Conservation (phyloP, 2,113 vertebrate species). For the Cephalopterus ornatus region DNA sequence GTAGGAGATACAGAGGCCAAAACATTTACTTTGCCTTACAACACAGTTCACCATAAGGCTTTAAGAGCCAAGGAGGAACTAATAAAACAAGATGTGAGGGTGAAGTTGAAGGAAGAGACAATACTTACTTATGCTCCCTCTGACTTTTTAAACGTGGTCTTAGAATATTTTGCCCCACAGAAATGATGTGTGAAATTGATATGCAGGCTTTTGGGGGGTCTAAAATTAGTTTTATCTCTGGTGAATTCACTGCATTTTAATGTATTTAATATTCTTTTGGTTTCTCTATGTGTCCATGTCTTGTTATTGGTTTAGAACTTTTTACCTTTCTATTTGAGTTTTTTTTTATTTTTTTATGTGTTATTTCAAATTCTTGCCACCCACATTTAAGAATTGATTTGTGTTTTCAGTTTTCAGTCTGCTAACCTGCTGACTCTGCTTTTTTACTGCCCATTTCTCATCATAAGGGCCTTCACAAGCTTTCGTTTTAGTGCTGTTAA, state of each 20-base stretch:
- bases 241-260: neutral
- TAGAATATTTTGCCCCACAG: neutral
- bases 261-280: neutral
- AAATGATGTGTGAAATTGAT: neutral
- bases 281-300: neutral
- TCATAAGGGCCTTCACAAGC: neutral
- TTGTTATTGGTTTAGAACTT: neutral
- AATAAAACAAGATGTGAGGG: neutral
- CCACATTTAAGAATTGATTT: neutral
- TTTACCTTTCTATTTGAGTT: neutral
- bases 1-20: neutral
- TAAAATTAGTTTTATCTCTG: neutral
- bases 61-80: neutral
- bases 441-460: neutral
- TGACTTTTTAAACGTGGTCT: neutral
- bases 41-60: neutral
- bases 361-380: neutral
- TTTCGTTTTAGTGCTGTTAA: neutral
- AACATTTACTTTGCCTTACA: neutral
- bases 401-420: neutral
- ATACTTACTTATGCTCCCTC: neutral
- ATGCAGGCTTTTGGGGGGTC: rapidly evolving
- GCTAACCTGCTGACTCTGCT: neutral
- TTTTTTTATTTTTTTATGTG: neutral
- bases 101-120: neutral